A percentile compares a stretch with the other conserved stretches of the same genome.
Evolutionary conservation across 1,140 invertebrate genomes (phyloP).

Genomic region (Temnothorax curvispinosus): DNA sequence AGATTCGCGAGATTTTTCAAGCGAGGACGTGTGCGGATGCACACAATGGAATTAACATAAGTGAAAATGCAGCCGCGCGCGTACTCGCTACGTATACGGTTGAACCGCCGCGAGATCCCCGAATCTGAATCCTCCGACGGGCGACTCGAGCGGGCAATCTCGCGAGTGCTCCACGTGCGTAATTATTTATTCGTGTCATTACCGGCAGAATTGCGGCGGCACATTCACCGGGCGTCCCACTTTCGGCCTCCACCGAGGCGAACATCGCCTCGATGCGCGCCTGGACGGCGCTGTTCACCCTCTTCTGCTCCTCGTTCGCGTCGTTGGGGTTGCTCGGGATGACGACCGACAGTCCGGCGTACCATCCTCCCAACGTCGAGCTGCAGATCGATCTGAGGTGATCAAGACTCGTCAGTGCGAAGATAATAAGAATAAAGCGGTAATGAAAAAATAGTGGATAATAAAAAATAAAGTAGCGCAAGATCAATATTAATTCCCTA

Average conservation of each 20-base stretch:
- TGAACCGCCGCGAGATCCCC: background rate
- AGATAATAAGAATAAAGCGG: too few species aligned
- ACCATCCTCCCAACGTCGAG: constrained; percentile 79
- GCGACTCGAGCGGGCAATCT: background rate
- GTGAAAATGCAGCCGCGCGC: constrained; percentile 76
- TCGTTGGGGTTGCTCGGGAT: constrained; percentile 69
- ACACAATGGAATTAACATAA: constrained; percentile 79
- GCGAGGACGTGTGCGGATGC: constrained; percentile 26
- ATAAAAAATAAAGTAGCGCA: background rate
- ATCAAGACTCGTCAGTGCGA: background rate
- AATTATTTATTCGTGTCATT: constrained; percentile 64
- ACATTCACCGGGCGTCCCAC: constrained; percentile 84
- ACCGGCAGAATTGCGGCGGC: constrained; percentile 84
- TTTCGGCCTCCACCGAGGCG: constrained; percentile 90
- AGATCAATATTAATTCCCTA: background rate
- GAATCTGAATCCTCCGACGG: background rate
- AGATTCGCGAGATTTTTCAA: constrained; percentile 52
- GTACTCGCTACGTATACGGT: background rate
- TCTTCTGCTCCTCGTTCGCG: constrained; percentile 79
- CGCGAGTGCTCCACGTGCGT: background rate
- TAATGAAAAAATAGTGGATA: background rate
- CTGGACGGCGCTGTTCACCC: constrained; percentile 91
- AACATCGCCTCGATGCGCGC: constrained; percentile 95
- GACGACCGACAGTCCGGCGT: constrained; percentile 70
- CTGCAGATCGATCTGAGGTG: constrained; percentile 79